Base-by-base conservation (phyloP, 2,797 vertebrate genomes). In the Syngnathus acus region DNA sequence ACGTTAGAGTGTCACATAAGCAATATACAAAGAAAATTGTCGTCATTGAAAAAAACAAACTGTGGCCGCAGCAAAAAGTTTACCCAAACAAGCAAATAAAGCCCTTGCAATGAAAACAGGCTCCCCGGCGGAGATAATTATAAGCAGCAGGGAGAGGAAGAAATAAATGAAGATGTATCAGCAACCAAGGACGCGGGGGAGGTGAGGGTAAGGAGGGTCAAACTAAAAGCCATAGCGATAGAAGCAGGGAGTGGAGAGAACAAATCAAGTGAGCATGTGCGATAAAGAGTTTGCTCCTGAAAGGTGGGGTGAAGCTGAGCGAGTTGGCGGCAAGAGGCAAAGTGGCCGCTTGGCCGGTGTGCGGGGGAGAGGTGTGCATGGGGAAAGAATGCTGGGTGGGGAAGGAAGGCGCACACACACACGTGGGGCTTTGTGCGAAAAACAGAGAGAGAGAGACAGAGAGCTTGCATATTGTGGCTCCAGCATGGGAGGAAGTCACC, bases 381-480 rank as follows among this genome's bases (percentile, higher is more conserved):
- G 91, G 92, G 92, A 91, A 93, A 92, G 93, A 94, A 93, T 92
- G 92, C 83, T 91, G 92, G 92, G 93, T 92, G 93, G 92, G 91
- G 92, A 93, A 92, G 91, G 91, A 90, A 93, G 92, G 91, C 82
- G 88, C 89, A 91, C 91, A 91, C 76, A 88, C 89, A 91, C 91
- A 91, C 76, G 82, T 81, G 84, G 82, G 87, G 87, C 89, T 92
- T 89, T 90, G 92, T 94, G 90, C 89, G 92, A 84, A 92, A 92
- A 92, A 91, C 88, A 89, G 88, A 84, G 76, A 88, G 76, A 88
- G 79, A 84, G 16, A 47, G 16, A 43, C 8, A 88, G 79, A 85
- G 65, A 77, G 80, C 78, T 82, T 80, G 71, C 78, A 73, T 81
- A 50, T 78, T 82, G 80, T 62, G 71, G 60, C 77, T 81, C 74